These are phyloP conservation scores for Pollenia griseotomentosa DNA, from an alignment of 2,888 invertebrate species.

Conservation along the genomic window DNA sequence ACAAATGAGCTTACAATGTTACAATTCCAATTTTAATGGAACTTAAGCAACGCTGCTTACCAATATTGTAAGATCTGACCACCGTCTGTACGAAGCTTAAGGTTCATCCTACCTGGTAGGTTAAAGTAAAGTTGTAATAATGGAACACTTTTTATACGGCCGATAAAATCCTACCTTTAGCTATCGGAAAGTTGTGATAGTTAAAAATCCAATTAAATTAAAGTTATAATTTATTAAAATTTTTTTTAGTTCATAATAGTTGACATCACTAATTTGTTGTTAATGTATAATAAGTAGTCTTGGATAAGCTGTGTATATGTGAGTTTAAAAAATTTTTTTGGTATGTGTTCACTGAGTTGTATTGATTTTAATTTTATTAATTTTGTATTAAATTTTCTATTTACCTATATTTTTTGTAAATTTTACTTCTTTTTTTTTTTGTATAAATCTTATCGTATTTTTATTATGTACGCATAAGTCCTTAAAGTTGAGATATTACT, in stretches of 20 bases:
- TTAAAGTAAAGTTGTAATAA: too few species aligned
- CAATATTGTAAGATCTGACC: too few species aligned
- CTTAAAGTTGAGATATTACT: conserved; percentile 54
- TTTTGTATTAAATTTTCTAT: conserved; percentile 16
- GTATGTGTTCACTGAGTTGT: conserved; percentile 27
- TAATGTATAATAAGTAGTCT: not conserved
- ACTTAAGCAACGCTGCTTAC: too few species aligned
- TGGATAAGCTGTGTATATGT: not conserved
- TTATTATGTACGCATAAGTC: conserved; percentile 52
- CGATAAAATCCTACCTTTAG: too few species aligned
- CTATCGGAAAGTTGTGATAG: too few species aligned
- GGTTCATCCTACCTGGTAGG: too few species aligned
- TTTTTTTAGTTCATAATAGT: not conserved
- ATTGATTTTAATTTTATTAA: conserved; percentile 34
- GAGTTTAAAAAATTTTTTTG: conserved; percentile 1
- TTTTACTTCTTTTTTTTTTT: not conserved
- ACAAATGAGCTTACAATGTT: too few species aligned
- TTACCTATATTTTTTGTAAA: not conserved
- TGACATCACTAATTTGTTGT: conserved; percentile 7
- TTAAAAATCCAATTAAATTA: too few species aligned
- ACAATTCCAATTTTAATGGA: too few species aligned
- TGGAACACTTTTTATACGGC: too few species aligned
- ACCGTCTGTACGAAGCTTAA: too few species aligned
- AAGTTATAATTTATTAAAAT: too few species aligned
- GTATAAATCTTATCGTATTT: conserved; percentile 48